Conservation (phyloP, 2,113 vertebrate genomes). For the Scalopus aquaticus region DNA sequence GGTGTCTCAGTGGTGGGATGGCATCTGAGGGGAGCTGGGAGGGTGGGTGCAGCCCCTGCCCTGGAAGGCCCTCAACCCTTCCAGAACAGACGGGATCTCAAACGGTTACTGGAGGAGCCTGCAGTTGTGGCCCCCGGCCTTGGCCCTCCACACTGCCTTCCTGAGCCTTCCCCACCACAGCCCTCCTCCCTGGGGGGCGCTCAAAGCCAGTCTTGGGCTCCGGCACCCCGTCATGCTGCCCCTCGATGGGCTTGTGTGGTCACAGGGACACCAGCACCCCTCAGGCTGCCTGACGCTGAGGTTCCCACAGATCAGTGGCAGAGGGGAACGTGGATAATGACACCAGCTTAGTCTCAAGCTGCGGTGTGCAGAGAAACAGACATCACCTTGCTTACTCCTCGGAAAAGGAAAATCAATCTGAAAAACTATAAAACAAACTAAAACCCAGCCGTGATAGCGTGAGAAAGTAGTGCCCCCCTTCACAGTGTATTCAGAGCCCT, state of each 20-base stretch:
- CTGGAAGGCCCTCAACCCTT: not conserved
- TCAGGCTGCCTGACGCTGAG: not conserved
- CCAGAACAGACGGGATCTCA: not conserved
- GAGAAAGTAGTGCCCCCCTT: not conserved
- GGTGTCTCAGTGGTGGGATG: not conserved
- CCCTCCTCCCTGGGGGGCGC: not conserved
- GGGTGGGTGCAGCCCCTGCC: not conserved
- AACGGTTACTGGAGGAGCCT: not conserved
- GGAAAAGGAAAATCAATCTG: not conserved
- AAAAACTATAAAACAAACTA: not conserved
- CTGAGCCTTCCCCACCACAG: not conserved
- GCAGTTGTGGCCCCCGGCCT: rapidly evolving
- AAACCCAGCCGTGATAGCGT: not conserved
- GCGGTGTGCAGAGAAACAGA: not conserved
- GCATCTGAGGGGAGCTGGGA: not conserved
- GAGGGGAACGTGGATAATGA: not conserved
- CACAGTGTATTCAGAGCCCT: too few species aligned
- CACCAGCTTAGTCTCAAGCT: too few species aligned
- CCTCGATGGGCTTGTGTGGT: not conserved
- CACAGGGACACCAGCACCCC: not conserved
- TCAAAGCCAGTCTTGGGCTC: not conserved
- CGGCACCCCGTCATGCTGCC: not conserved
- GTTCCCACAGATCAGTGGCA: not conserved
- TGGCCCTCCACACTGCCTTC: not conserved
- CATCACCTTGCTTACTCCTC: not conserved